Evolutionary conservation across 1,140 invertebrate species (phyloP).

Genomic region (Drosophila burlai): DNA sequence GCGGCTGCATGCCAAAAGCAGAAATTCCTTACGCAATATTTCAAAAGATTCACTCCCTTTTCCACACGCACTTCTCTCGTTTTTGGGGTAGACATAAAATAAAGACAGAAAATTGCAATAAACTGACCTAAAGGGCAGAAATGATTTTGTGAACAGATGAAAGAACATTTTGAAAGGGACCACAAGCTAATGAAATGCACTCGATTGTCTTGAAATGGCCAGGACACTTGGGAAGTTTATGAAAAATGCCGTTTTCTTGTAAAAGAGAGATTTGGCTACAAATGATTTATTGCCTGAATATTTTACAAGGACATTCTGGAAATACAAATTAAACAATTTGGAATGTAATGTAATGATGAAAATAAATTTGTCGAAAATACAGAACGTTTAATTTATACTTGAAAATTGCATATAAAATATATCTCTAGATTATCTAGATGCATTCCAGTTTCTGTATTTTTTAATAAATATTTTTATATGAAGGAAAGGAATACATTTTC

Average conservation of each 20-base stretch:
- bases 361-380: neutral
- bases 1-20: conserved; percentile 22
- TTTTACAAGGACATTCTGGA: neutral
- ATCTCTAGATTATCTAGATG: neutral
- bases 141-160: conserved; percentile 23
- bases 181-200: conserved; percentile 19
- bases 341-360: neutral
- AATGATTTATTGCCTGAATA: neutral
- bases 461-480: neutral
- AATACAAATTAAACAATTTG: neutral
- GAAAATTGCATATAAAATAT: neutral
- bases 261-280: neutral
- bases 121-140: conserved; percentile 30
- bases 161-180: conserved; percentile 1
- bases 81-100: conserved; percentile 13
- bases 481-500: neutral
- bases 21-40: conserved; percentile 13
- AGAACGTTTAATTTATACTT: neutral
- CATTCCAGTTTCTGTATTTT: neutral
- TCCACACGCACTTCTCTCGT: neutral
- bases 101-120: conserved; percentile 28
- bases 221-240: conserved; percentile 1
- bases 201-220: conserved; percentile 12
- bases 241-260: neutral
- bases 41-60: neutral